Base-by-base conservation (phyloP, 2,888 invertebrate genomes). In the Orgyia antiqua region DNA sequence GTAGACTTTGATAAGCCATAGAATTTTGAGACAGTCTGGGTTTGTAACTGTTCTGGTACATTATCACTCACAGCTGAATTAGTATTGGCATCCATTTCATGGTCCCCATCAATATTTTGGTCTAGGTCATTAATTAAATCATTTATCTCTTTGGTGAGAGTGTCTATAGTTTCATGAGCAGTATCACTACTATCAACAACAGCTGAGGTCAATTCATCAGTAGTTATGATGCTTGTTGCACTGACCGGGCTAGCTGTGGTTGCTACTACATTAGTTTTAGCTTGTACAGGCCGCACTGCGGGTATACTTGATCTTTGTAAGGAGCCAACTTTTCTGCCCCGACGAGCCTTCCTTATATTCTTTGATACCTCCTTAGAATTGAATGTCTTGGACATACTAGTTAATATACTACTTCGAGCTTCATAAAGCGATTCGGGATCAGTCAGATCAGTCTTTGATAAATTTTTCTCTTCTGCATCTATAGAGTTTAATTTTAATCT, bases 371-470 rank as follows among this genome's bases (percentile, higher is more conserved):
- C 77, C 42, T 80, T 83, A 29, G 87, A 80, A 58, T 87, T 87
- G 66, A 87, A 87, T 58, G 83, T 84, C 69, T 76, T 84, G 36
- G 87, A 87, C 87, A 87, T 87, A 65, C 87, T 82, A 63, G 74
- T 82, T 63, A 87, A 68, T 71, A 87, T 87, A 69, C 78, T 79
- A 72, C 76, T 83, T 67, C 84, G 80, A 49, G 77, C 79, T 58
- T 77, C 68, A 58, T 76, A 75, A 72, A 82, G 88, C 59, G 83
- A 84, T 75, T 89, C 87, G 55, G 87, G 73, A 66, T 83, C 89
- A 89, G 89, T 89, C 72, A 87, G 73, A 67, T 83, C 89, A 89
- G 89, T 89, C 73, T 88, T 89, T 68, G 87, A 74, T 60, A 87
- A 67, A 56, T 88, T 73, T 76, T 88, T 89, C 65, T 88, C 89